phyloP scores from a whole-genome alignment of 2,113 vertebrate species.

The Lasiurus borealis region DNA sequence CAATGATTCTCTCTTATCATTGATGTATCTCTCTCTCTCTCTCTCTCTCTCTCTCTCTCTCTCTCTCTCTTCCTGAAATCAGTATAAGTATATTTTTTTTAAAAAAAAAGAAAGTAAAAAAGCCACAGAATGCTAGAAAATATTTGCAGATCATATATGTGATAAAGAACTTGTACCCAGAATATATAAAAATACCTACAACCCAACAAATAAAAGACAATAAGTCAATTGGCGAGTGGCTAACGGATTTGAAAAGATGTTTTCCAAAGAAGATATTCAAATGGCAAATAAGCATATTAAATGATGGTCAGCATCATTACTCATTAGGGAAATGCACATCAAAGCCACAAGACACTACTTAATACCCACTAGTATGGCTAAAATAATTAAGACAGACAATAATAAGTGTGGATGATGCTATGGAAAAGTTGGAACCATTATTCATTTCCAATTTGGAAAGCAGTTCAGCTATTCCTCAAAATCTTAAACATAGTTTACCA shows the following conservation, averaged over 20 bases:
- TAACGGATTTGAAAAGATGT: background rate
- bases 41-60: too few relatives aligned
- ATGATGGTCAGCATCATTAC: background rate
- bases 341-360: background rate
- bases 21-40: too few relatives aligned
- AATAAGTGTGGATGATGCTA: background rate
- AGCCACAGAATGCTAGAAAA: background rate
- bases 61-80: too few relatives aligned
- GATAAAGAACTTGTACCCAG: background rate
- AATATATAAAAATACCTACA: background rate
- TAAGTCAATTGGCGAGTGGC: background rate
- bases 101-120: background rate
- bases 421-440: background rate
- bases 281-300: background rate
- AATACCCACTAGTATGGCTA: background rate
- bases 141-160: background rate
- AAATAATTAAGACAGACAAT: background rate
- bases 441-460: background rate
- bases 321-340: background rate
- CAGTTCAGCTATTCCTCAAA: background rate
- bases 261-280: background rate
- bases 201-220: background rate
- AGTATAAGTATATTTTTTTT: too few relatives aligned
- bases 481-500: background rate
- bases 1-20: too few relatives aligned